Evolutionary conservation across 2,888 invertebrate genomes (phyloP), one percentile per base, ranked within the genome.

Genomic region (Lamellibrachia columna): DNA sequence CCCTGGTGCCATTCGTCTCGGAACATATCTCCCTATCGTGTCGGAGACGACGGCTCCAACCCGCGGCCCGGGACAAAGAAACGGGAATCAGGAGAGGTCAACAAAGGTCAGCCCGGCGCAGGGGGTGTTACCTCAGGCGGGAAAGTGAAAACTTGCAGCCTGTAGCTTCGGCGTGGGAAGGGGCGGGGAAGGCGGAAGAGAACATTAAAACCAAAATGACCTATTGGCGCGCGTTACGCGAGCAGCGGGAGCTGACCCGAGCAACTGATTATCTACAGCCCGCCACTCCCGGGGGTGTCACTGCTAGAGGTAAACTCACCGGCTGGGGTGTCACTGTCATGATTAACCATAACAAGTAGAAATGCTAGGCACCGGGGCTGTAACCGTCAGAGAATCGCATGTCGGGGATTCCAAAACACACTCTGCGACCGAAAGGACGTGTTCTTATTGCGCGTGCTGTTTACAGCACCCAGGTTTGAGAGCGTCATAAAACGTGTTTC

Each of bases 221-320:
- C 75, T 75, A 75, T 75, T 75, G 75, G 22, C 75, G 75, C n/a
- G 75, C 22, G 75, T 75, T 75, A 75, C 75, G 75, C 75, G 75
- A 75, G 75, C 75, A 15, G n/a, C n/a, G 75, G 75, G 75, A 11
- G 75, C 75, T 75, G 75, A 75, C 75, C 75, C 75, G 75, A 75
- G 75, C 75, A 15, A n/a, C 75, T 75, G 75, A 75, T 75, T 75
- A 75, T 75, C 75, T n/a, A 15, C 22, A 22, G 15, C 60, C 15
- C 15, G 58, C 58, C 7, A 58, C 2, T 7, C 75, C 11, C 75
- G 75, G 75, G 75, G 75, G 75, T 75, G 75, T 75, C 75, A 75
- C 75, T 75, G 75, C n/a, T n/a, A 0, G 15, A 9, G 60, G 11
- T 15, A 60, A 60, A 40, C 40, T 40, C 60, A 11, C 4, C 15